Evolutionary conservation across 92 coral and sea anemone genomes (phyloP), one percentile per base, ranked within the genome.

Genomic region (Scolanthus callimorphus): DNA sequence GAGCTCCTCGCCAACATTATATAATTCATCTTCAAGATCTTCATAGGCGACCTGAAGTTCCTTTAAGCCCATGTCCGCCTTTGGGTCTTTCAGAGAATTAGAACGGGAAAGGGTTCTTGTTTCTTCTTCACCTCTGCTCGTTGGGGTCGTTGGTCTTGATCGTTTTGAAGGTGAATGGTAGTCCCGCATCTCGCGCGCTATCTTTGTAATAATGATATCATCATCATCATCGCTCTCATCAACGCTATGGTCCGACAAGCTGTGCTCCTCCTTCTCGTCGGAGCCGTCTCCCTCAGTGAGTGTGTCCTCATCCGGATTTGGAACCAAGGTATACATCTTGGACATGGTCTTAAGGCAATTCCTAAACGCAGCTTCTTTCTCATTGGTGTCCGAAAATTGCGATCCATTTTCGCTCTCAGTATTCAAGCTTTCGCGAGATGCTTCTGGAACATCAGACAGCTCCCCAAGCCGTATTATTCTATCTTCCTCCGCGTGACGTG

Each of bases 391-490:
- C 3, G 90, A 82, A 69, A 82, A 55, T 31, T 86, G 95, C 26
- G 89, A 82, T 25, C 95, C 79, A 49, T 81, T 86, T 55, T 87
- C 95, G 43, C 95, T 87, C 51, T 87, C 95, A 21, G 61, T 72
- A 47, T 83, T 81, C 24, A 60, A 41, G 25, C 84, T 78, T 54
- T 87, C 95, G 19, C 82, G 90, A 3, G 95, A 87, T 25, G 74
- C 95, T 54, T 87, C 95, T 45, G 85, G 52, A 4, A 87, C 95
- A 49, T 87, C 95, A 3, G 95, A 87, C 37, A 87, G 73, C 46
- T 87, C 95, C n/a, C 90, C 70, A 19, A 55, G 44, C 1, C 64
- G 47, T 38, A 53, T 23, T 46, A 29, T 17, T 22, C 10, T 48
- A 21, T 20, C 30, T 4, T 11, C 23, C 19, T 46, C 19, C 6